Base-by-base conservation (phyloP, 2,888 invertebrate species). In the Xanthostigma xanthostigma region DNA sequence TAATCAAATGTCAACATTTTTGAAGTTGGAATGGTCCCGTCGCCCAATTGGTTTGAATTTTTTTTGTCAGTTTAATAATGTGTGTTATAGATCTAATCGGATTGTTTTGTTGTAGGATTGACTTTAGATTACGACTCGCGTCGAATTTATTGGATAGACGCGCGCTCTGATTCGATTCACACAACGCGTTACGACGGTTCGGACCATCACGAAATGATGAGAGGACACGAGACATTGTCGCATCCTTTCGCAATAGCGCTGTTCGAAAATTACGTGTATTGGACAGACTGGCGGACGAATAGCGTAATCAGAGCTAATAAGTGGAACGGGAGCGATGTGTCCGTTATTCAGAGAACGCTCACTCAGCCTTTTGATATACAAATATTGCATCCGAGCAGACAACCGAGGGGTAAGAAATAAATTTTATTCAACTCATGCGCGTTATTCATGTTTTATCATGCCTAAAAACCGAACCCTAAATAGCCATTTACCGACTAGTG, bases 211-310 rank as follows among this genome's bases (percentile, higher is more conserved):
- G 71, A 73, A 58, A 79, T 89, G 52, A 71, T 90, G 58, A 74
- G 78, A 52, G 81, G 81, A 46, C 84, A 85, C 63, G 79, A 83
- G 50, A 76, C 81, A 57, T 69, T 88, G 48, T 79, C 86, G 44
- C 93, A 93, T 72, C 91, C 93, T 0, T 94, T 93, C 71, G 87
- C 92, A 43, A 80, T 93, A 53, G 78, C 88, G 0, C 72, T 92
- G 50, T 91, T 84, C 70, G 91, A 86, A 62, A 81, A 83, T 60
- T 81, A 84, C 65, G 81, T 93, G 10, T 94, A 89, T 70, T 94
- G 92, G 91, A 92, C 91, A 0, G 93, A 94, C 69, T 93, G 94
- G 94, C 75, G 89, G 54, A 82, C 82, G 49, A 89, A 88, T 64
- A 82, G 86, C 52, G 85, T 94, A 3, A 81, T 88, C 56, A 72